phyloP scores from a whole-genome alignment of 2,797 vertebrate species.

The Crocidura indochinensis region DNA sequence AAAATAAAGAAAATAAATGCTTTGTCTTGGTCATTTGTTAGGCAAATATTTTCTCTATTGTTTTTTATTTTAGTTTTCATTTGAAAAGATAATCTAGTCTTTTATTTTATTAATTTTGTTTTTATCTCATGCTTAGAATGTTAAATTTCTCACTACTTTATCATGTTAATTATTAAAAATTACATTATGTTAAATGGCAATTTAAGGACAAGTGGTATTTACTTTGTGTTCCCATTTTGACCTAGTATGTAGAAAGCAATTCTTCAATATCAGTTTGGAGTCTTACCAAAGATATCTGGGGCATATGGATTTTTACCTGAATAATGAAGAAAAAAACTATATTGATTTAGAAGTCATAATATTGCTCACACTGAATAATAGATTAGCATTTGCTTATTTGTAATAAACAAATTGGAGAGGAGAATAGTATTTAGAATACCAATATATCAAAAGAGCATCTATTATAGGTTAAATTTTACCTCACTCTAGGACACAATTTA shows the following conservation, averaged over 20 bases:
- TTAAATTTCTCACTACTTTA: background rate
- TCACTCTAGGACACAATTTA: background rate
- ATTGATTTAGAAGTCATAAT: background rate
- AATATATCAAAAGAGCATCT: background rate
- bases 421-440: background rate
- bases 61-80: conserved; percentile 31
- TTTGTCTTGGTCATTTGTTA: conserved; percentile 16
- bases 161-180: conserved; percentile 8
- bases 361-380: conserved; percentile 26
- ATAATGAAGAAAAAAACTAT: background rate
- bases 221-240: background rate
- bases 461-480: background rate
- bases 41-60: background rate
- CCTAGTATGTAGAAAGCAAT: background rate
- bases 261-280: background rate
- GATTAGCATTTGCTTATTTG: background rate
- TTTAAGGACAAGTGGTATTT: background rate
- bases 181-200: background rate
- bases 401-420: background rate
- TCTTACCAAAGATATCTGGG: conserved; percentile 20
- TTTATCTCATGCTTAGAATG: conserved; percentile 20
- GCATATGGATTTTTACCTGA: background rate
- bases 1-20: background rate
- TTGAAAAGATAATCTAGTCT: background rate
- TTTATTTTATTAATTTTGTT: conserved; percentile 16